A percentile compares a stretch with the other conserved stretches of the same genome.
phyloP scores from a whole-genome alignment of 1,140 invertebrate genomes.

The Belonocnema kinseyi region DNA sequence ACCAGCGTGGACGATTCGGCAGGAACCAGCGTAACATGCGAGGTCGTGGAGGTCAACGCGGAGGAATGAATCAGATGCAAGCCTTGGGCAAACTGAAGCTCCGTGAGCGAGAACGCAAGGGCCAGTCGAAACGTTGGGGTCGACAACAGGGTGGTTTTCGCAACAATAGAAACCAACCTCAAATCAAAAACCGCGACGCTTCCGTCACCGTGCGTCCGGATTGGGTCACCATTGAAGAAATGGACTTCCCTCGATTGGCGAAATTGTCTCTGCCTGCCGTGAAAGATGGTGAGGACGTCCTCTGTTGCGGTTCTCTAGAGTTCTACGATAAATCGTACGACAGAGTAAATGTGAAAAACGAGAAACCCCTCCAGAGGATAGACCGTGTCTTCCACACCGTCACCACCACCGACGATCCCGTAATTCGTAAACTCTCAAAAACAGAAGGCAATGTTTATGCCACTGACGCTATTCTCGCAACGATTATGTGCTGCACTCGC shows the following conservation, averaged over 20 bases:
- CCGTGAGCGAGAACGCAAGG: slow-evolving; percentile 79
- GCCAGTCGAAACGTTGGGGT: slow-evolving; percentile 89
- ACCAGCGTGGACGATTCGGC: slow-evolving; percentile 89
- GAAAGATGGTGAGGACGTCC: slow-evolving; percentile 87
- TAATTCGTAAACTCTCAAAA: slow-evolving; percentile 95
- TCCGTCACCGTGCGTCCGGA: slow-evolving; percentile 97
- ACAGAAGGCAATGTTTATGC: slow-evolving; percentile 98
- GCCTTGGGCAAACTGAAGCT: slow-evolving; percentile 78
- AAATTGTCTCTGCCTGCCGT: slow-evolving; percentile 94
- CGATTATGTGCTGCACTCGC: slow-evolving; percentile 98
- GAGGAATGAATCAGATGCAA: slow-evolving; percentile 83
- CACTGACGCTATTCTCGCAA: slow-evolving; percentile 97
- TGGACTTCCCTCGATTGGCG: slow-evolving; percentile 96
- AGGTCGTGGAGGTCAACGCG: slow-evolving; percentile 84
- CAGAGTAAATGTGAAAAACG: slow-evolving; percentile 97
- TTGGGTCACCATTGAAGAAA: slow-evolving; percentile 98
- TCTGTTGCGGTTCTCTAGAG: slow-evolving; percentile 94
- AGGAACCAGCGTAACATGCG: slow-evolving; percentile 89
- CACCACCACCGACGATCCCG: slow-evolving; percentile 98
- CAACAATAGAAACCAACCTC: slow-evolving; percentile 82
- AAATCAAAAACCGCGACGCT: slow-evolving; percentile 96
- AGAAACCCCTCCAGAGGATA: slow-evolving; percentile 93
- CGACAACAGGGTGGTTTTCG: slow-evolving; percentile 84
- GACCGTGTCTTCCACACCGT: slow-evolving; percentile 98
- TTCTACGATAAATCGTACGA: slow-evolving; percentile 99